Evolutionary conservation across 2,888 invertebrate genomes (phyloP), one percentile per base, ranked within the genome.

Genomic region (Spisula subtruncata): DNA sequence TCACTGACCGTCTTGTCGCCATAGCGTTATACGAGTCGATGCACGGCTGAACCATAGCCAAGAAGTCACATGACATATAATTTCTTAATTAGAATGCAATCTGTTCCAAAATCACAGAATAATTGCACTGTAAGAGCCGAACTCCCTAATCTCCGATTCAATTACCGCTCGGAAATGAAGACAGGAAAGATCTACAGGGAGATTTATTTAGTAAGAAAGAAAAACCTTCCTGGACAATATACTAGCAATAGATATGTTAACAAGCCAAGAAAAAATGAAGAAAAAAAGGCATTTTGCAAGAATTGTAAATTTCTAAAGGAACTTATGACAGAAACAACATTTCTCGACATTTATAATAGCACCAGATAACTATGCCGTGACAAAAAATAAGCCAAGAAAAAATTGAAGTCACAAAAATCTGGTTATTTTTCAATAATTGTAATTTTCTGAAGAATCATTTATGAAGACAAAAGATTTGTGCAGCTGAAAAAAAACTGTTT

Each of bases 141-240:
- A 35, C 35, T 18, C 35, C 35, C 35, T 75, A 75, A 75, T 75
- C 16, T 75, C 75, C 75, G 32, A 35, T 75, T 35, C 75, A 75
- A 75, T 75, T 75, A 75, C 35, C 35, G 32, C 14, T 18, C 32
- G 75, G 75, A 75, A 75, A 75, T 75, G 35, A 75, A 35, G 16
- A 35, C 29, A 75, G 32, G 35, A 35, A 12, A 16, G 5, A 10
- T 35, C 32, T 75, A 32, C 25, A 16, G 75, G 35, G 32, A 75
- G 25, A 66, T n/a, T 6, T 66, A 25, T 66, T 0, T 66, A 25
- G 25, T 10, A 66, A 25, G n/a, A 66, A 25, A 20, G 1, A 66
- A 20, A 66, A 66, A 25, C 60, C 20, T 66, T 66, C 25, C 25
- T 66, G n/a, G n/a, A n/a, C 60, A 5, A 5, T 66, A 66, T 25